Evolutionary conservation across 2,797 vertebrate genomes (phyloP).

Genomic region (Remorina albescens): DNA sequence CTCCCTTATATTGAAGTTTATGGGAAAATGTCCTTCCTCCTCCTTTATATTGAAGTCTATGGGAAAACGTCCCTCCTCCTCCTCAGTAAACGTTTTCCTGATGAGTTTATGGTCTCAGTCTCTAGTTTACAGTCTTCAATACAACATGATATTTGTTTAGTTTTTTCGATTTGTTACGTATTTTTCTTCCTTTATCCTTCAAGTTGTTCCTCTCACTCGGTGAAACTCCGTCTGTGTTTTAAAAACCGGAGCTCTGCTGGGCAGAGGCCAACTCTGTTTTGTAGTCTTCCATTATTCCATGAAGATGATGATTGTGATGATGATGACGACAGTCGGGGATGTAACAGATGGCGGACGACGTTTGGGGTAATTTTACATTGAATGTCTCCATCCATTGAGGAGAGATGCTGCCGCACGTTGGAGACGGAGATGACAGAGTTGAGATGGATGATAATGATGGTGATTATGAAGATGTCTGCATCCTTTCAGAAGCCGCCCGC

Average conservation of each 20-base stretch:
- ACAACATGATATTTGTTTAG: neutral
- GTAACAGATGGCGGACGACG: slow-evolving; percentile 39
- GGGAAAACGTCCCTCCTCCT: no score
- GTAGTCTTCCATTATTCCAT: slow-evolving; percentile 34
- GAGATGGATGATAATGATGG: slow-evolving; percentile 17
- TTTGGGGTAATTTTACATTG: slow-evolving; percentile 20
- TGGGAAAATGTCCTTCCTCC: no score
- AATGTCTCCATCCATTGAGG: slow-evolving; percentile 26
- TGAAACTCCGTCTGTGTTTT: neutral
- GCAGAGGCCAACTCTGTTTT: slow-evolving; percentile 15
- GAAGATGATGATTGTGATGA: slow-evolving; percentile 18
- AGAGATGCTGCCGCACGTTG: slow-evolving; percentile 20
- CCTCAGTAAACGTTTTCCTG: no score
- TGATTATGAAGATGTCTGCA: slow-evolving; percentile 20
- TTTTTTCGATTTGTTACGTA: neutral
- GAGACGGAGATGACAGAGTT: slow-evolving; percentile 28
- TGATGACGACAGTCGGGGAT: slow-evolving; percentile 22
- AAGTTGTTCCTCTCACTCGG: neutral
- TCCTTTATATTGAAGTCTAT: no score
- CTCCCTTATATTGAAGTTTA: no score
- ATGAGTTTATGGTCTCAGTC: no score
- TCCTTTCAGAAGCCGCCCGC: slow-evolving; percentile 16
- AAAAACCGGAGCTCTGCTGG: neutral
- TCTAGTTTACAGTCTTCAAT: no score
- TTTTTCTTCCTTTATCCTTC: neutral